Evolutionary conservation across 2,113 vertebrate species (phyloP).

Genomic region (Paramisgurnus dabryanus): DNA sequence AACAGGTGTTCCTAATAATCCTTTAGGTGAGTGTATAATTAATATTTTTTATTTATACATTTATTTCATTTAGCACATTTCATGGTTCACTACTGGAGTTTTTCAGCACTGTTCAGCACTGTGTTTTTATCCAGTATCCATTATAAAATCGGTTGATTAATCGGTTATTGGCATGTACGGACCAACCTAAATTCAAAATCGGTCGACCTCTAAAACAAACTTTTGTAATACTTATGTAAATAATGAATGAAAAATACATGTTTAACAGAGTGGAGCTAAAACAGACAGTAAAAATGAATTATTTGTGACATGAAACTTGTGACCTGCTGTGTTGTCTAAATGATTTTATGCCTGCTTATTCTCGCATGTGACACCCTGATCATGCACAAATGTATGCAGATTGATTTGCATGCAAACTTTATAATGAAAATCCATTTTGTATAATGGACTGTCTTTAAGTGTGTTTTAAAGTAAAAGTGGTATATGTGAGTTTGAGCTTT

Average conservation of each 20-base stretch:
- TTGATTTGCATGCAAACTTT: not conserved
- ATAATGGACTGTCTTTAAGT: no score
- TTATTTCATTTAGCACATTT: no score
- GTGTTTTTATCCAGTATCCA: no score
- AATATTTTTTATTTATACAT: no score
- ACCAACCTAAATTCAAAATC: no score
- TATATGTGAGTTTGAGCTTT: not conserved
- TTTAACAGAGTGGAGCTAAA: not conserved
- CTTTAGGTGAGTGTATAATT: no score
- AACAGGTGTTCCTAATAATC: no score
- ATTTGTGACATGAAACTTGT: conserved; percentile 5
- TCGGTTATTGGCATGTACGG: no score
- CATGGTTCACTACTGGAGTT: no score
- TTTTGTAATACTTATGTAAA: not conserved
- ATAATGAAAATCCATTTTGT: not conserved
- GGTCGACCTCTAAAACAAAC: not conserved
- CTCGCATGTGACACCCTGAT: not conserved
- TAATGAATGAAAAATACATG: not conserved
- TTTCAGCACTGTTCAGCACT: no score
- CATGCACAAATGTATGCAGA: not conserved
- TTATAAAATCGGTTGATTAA: no score
- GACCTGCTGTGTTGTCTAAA: not conserved
- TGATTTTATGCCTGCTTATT: not conserved
- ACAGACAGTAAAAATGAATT: not conserved
- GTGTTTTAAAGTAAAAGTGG: no score